Percentiles rank a stretch among this genome's conserved stretches.
These are phyloP conservation scores for Natrix natrix DNA, from an alignment of 2,797 vertebrate genomes.

Conservation along the genomic window DNA sequence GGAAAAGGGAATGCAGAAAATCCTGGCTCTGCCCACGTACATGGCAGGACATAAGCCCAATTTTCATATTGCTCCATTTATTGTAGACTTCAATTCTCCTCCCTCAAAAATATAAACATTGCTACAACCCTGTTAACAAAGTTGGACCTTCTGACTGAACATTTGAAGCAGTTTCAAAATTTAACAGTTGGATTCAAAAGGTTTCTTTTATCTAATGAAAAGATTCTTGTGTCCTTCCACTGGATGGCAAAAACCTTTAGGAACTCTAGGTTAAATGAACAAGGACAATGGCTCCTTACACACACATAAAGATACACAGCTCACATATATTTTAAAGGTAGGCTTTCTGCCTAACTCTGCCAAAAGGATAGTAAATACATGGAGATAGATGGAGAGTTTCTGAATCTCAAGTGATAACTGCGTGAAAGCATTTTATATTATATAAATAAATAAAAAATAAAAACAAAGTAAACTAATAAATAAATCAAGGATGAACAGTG, in stretches of 20 bases:
- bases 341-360: background rate
- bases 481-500: background rate
- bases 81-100: background rate
- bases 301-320: background rate
- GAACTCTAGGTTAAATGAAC: background rate
- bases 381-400: background rate
- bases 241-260: background rate
- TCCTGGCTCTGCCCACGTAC: background rate
- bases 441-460: background rate
- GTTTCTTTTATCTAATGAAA: background rate
- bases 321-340: background rate
- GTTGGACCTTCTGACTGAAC: too few species aligned
- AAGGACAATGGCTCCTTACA: background rate
- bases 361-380: background rate
- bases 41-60: background rate
- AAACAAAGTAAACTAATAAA: background rate
- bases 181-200: background rate
- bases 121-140: background rate
- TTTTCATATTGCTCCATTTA: background rate
- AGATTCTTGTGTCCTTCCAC: background rate
- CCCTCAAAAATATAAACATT: background rate
- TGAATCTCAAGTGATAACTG: background rate
- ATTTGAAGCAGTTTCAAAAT: background rate
- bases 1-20: background rate
- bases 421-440: background rate